These are phyloP conservation scores for Macropis europaea DNA, from an alignment of 2,888 invertebrate genomes.

Conservation along the genomic window DNA sequence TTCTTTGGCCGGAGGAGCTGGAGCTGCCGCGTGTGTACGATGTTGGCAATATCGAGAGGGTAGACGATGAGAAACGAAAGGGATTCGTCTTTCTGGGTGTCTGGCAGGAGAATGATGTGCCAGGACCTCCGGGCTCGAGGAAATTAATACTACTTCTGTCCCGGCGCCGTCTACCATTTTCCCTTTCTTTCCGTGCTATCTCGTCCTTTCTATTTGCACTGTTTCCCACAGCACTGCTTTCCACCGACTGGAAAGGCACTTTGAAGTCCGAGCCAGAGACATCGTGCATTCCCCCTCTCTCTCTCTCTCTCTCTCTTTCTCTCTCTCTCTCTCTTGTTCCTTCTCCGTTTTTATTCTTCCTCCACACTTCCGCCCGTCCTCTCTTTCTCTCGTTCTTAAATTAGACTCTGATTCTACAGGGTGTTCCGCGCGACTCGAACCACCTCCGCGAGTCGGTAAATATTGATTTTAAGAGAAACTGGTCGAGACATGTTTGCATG, in stretches of 20 bases:
- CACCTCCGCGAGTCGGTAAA: too few relatives aligned
- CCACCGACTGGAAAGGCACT: constrained; percentile 50
- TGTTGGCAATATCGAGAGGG: constrained; percentile 38
- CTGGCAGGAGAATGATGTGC: constrained; percentile 61
- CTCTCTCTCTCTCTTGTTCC: not conserved
- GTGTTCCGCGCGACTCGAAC: too few relatives aligned
- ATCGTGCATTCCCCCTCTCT: constrained; percentile 39
- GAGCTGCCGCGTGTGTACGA: constrained; percentile 4
- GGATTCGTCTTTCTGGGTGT: constrained; percentile 52
- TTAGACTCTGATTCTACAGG: constrained; percentile 7
- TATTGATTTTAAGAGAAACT: too few relatives aligned
- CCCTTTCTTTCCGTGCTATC: constrained; percentile 41
- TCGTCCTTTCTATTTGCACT: constrained; percentile 55
- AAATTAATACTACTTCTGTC: constrained; percentile 71
- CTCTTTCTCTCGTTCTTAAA: not conserved
- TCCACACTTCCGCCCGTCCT: not conserved
- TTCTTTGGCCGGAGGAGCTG: not conserved
- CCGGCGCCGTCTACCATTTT: constrained; percentile 44
- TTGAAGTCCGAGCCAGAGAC: constrained; percentile 62
- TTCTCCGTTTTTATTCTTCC: constrained; percentile 3
- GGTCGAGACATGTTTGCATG: too few relatives aligned
- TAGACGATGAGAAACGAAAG: constrained; percentile 37
- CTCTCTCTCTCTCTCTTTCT: not conserved
- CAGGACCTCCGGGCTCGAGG: constrained; percentile 59
- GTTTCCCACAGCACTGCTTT: constrained; percentile 51